Base-by-base conservation (phyloP, 2,797 vertebrate species). In the Bradypodion pumilum region DNA sequence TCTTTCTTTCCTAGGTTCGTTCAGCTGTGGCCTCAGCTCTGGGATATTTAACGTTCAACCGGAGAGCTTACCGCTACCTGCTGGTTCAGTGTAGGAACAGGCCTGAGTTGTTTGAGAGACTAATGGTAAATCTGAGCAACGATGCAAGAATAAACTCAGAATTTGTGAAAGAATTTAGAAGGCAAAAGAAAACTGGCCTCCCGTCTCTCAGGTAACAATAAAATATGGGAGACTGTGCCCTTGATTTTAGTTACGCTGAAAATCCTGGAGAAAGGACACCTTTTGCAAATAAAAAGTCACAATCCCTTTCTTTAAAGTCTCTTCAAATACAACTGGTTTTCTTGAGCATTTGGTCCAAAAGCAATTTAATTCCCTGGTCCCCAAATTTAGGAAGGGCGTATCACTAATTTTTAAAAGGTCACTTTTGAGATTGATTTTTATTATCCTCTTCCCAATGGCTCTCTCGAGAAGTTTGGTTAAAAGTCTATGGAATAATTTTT, bases 1-100 rank as follows among this genome's bases (percentile, higher is more conserved):
- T 84, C 63, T 88, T 75, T 87, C 42, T 85, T 29, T 56, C 74
- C 81, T 87, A 97, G 96, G 95, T 97, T 63, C 92, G 93, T 2
- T 73, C 91, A n/a, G 94, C 95, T 21, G 94, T 94, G 84, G 95
- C 96, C 15, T 91, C 80, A 74, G 95, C 95, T 29, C 94, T 97
- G 23, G 96, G 96, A 49, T 96, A 96, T 90, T 90, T 97, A 73
- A 95, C 93, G 27, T 97, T 94, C 62, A 96, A 96, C 80, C 91
- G 92, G 8, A 89, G 92, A 4, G 96, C 96, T 40, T 95, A 95
- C 81, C 95, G 95, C 12, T 91, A 93, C 46, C 89, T 97, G 32
- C 70, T 97, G 79, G 91, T 89, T 19, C 94, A 96, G 86, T 97
- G 96, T 86, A 93, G 96, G 76, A 96, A 95, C 81, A 92, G 91